Conservation (phyloP, 35 echinoderm and acorn worm species). For the Apostichopus japonicus region DNA sequence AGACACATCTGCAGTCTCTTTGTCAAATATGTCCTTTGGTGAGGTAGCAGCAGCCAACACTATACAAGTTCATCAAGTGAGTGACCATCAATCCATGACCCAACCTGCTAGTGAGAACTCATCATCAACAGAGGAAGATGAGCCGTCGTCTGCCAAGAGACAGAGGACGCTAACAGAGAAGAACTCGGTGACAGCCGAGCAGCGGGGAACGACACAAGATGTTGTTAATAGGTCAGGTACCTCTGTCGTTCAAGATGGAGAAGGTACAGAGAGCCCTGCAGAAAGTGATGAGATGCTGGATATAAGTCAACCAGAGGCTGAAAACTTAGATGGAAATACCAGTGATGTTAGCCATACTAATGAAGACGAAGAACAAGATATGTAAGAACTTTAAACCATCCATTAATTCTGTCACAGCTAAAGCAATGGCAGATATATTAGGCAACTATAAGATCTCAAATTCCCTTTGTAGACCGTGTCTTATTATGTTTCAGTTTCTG, state of each 20-base stretch:
- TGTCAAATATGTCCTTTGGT: not conserved
- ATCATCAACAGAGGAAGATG: not conserved
- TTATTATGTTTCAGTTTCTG: too few relatives aligned
- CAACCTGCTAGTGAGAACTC: not conserved
- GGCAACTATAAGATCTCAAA: too few relatives aligned
- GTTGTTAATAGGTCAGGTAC: not conserved
- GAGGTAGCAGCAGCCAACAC: conserved; percentile 42
- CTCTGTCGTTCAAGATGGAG: not conserved
- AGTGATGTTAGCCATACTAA: not conserved
- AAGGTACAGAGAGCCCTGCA: not conserved
- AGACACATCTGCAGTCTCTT: conserved; percentile 9
- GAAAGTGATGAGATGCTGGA: not conserved
- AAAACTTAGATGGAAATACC: not conserved
- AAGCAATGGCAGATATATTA: too few relatives aligned
- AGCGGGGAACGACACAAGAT: not conserved
- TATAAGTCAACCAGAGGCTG: not conserved
- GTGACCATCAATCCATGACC: not conserved
- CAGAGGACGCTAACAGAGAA: not conserved
- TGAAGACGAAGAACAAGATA: not conserved
- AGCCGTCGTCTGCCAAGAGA: not conserved
- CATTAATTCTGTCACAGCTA: too few relatives aligned
- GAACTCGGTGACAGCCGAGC: not conserved
- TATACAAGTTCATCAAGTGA: not conserved
- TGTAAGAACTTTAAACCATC: too few relatives aligned
- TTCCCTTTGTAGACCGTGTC: too few relatives aligned